Evolutionary conservation across 1,140 invertebrate species (phyloP), one percentile per base, ranked within the genome.

Genomic region (Hydropsyche tenuis): DNA sequence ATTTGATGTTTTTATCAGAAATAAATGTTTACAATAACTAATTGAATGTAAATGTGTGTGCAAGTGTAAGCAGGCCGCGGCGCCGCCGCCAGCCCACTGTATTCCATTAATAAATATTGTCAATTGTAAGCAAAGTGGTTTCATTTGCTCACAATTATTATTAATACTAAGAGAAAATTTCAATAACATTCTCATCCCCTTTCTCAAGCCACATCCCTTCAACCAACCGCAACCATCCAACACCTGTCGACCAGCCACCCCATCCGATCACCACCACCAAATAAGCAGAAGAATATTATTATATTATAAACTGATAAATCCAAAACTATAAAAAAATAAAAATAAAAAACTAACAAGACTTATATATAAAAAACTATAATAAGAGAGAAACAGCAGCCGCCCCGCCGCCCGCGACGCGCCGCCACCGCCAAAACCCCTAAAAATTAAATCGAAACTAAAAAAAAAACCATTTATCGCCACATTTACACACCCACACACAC

Each of bases 51-150:
- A 78, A 72, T 73, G 74, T 75, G 74, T 78, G 77, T 78, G 77
- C 74, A 76, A 74, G 72, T 75, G 73, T 71, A 70, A 73, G 51
- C 73, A 42, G 69, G 23, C 12, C 23, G 27, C 68, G 48, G 43
- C 72, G 46, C 56, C 72, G 63, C 65, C 46, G 56, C 75, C 37
- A 48, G 75, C 64, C 46, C 56, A 60, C 56, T 84, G 81, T 81
- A 85, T 86, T 86, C 83, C 83, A 85, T 84, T 85, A 86, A 85
- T 86, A 86, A 86, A 86, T 86, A 86, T 86, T 83, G 85, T 86
- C 85, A 83, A 86, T 85, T 85, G 84, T 85, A 85, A 74, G 60
- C 51, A 62, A 37, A 42, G 73, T 62, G 62, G 74, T 77, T 75
- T 71, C 16, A 51, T 70, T 37, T 53, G 7, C 23, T 82, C 81